Base-by-base conservation (phyloP, 2,797 vertebrate genomes). In the Silurus lanzhouensis region DNA sequence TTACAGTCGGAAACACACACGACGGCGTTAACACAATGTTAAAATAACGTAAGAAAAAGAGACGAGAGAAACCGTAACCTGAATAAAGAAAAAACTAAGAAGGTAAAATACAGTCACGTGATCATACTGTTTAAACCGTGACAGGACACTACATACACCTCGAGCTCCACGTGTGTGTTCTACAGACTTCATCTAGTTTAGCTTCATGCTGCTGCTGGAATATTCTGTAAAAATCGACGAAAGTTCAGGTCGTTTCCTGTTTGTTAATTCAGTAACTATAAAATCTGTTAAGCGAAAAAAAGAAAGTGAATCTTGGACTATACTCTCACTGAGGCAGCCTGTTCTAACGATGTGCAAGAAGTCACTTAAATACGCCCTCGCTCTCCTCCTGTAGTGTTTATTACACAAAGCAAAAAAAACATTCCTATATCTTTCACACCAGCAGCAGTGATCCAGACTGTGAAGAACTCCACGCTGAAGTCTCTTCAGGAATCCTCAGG, bases 301-400 rank as follows among this genome's bases (percentile, higher is more conserved):
- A 38, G 38, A 38, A 55, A 60, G 48, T 58, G 15, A 58, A 58
- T n/a, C 52, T 5, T 48, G 5, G 5, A n/a, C 14, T 20, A 25
- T 1, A 55, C 31, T 38, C 48, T 14, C 48, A n/a, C 14, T 12
- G 76, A 27, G 66, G n/a, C 82, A 66, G 82, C 44, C 22, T 19
- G 71, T n/a, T n/a, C 10, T 3, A 5, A 25, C 58, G 44, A 38
- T 67, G 83, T 84, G 72, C 83, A 84, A 84, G 58, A 74, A n/a
- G 2, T 64, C 25, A 15, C 3, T 44, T 38, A 5, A 44, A 15
- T 7, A 6, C 27, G 1, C 25, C 10, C n/a, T 17, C 48, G 22
- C 27, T 60, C 55, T 74, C 38, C 13, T 77, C 44, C 61, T 84
- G 83, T 84, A 84, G 83, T 84, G 83, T 67, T 14, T 27, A 22